Percentiles rank a stretch among this genome's conserved stretches.
Evolutionary conservation across 1,140 invertebrate genomes (phyloP).

Genomic region (Cherax quadricarinatus): DNA sequence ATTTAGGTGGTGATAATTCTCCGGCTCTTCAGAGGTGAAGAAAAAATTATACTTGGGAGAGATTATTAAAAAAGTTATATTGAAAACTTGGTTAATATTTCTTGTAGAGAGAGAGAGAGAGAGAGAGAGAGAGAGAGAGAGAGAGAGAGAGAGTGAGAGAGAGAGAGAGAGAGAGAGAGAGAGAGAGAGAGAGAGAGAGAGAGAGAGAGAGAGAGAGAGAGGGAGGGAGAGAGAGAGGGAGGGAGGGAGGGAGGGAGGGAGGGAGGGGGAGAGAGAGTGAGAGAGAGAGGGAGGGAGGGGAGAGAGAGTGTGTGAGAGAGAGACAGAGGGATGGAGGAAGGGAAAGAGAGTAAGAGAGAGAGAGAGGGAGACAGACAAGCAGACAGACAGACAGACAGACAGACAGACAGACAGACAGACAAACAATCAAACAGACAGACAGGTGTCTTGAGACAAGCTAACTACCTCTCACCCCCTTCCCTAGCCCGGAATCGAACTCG

Average conservation of each 20-base stretch:
- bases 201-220: not conserved
- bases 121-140: not conserved
- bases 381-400: too few species aligned
- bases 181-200: not conserved
- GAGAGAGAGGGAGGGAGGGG: not conserved
- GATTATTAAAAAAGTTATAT: too few species aligned
- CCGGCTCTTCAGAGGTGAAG: too few species aligned
- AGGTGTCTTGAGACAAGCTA: not conserved
- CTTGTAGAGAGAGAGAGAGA: not conserved
- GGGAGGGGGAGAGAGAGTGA: not conserved
- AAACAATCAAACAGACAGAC: too few species aligned
- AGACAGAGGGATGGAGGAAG: not conserved
- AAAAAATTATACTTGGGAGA: too few species aligned
- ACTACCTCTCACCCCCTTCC: not conserved
- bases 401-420: too few species aligned
- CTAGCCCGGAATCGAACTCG: too few species aligned
- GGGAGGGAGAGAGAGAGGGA: not conserved
- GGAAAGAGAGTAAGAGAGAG: not conserved
- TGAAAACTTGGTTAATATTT: too few species aligned
- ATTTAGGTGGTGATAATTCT: too few species aligned
- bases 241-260: not conserved
- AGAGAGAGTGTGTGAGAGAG: not conserved
- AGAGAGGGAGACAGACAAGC: not conserved
- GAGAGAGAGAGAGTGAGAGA: not conserved
- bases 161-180: slow-evolving; percentile 5